Evolutionary conservation across 2,113 vertebrate genomes (phyloP), one percentile per base, ranked within the genome.

Genomic region (Anarhynchus alexandrinus): DNA sequence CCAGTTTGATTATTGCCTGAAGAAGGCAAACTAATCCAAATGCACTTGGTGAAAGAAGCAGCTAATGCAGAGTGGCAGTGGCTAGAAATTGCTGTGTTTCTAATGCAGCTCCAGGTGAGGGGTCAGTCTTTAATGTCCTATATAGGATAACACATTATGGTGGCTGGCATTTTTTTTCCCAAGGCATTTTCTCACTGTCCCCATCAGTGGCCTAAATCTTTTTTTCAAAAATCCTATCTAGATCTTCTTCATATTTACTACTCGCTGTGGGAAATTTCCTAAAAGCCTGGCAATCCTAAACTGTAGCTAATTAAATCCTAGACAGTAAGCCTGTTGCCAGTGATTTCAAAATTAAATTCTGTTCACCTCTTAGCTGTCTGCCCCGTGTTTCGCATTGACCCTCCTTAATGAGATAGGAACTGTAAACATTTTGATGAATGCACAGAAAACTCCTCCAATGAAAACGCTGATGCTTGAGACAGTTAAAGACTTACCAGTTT

Each of bases 1-100:
- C 30, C 36, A 52, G 36, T 19, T 10, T 84, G 82, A 93, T 72
- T 69, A 76, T 34, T 91, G 83, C 43, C 65, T 55, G 67, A 70
- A 95, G 91, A 84, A 94, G 89, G 45, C 67, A 88, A 96, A 65
- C 52, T 82, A 96, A 85, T 90, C n/a, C 90, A 79, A 32, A 79
- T 54, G 78, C 47, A 59, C 38, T 32, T 1, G 12, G 38, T 40
- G 61, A 84, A 57, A 91, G 61, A 21, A 78, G 52, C 57, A 93
- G 66, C 81, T 82, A 55, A 78, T 18, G 58, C 23, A 20, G 54
- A 94, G 71, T 42, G 57, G 82, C 71, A 93, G 64, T 34, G 54
- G 29, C 62, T 59, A 64, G 49, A 66, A 90, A 73, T 40, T 0
- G 9, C 54, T 77, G 52, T 22, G 54, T 36, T 90, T 51, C 72